A percentile compares a stretch with the other conserved stretches of the same genome.
Conservation (phyloP, 2,797 vertebrate species). For the Arnoldichthys spilopterus region DNA sequence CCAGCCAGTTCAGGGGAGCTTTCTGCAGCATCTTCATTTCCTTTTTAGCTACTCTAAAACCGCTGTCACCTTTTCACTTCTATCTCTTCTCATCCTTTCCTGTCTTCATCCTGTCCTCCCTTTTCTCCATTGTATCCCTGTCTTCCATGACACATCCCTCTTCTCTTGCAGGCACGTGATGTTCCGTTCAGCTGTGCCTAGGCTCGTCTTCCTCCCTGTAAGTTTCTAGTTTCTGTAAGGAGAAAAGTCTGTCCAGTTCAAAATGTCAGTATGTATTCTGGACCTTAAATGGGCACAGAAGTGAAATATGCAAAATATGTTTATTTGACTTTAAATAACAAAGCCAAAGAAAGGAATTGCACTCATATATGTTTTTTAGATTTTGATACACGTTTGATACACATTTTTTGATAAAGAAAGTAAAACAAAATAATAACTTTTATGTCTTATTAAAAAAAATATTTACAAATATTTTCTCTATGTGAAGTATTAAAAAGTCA, state of each 20-base stretch:
- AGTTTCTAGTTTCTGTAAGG: conserved; percentile 74
- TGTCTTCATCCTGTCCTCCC: conserved; percentile 7
- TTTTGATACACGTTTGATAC: no score
- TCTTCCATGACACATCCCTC: conserved; percentile 15
- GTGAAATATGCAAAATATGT: background rate
- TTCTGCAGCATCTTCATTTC: background rate
- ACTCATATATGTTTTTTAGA: no score
- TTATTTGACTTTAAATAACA: background rate
- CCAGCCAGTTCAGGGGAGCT: background rate
- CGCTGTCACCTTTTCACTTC: conserved; percentile 4
- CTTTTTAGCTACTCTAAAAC: background rate
- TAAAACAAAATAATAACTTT: no score
- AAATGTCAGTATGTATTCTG: background rate
- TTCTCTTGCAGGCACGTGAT: conserved; percentile 74
- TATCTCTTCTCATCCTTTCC: conserved; percentile 47
- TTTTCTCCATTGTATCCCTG: conserved; percentile 20
- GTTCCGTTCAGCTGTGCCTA: conserved; percentile 81
- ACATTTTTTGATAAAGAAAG: no score
- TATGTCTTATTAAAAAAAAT: no score
- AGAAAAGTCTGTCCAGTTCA: conserved; percentile 27
- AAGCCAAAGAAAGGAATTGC: no score
- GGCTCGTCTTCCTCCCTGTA: conserved; percentile 82
- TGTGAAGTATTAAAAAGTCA: no score
- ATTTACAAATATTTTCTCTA: no score
- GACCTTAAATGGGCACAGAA: background rate